Evolutionary conservation across 2,888 invertebrate genomes (phyloP), one percentile per base, ranked within the genome.

Genomic region (Scrobipalpa costella): DNA sequence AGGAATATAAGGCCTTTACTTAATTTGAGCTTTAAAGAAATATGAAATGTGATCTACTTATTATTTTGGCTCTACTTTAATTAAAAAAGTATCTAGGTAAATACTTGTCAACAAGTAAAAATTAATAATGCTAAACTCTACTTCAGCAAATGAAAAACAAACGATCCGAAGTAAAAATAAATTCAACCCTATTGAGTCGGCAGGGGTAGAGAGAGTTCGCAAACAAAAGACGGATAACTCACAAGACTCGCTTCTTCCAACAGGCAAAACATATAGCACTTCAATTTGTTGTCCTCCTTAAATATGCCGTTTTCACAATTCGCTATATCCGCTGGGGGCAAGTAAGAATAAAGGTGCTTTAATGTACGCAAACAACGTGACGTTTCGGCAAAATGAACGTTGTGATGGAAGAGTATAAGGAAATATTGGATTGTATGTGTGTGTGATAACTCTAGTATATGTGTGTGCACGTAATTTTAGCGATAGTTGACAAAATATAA

Each of bases 291-390:
- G 78, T 92, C 90, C 78, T 92, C 91, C 83, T 92, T 90, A 87
- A 92, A 92, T 86, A 91, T 90, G 83, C 92, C 92, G 76, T 86
- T 87, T 87, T 91, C 91, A 80, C 92, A 92, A 86, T 92, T 91
- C 81, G 79, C 74, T 82, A 92, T 90, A 81, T 92, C 92, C 85
- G 85, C 92, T 92, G 89, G 84, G 86, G 85, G 77, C 84, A 86
- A 85, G 79, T 79, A 81, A 78, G 77, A 85, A 85, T 88, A 85
- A 86, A 86, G 83, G 81, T 79, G 81, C 77, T 84, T 84, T 85
- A 86, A 85, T 86, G 79, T 85, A 80, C 78, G 74, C 72, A 81
- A 83, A 84, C 79, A 80, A 77, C 73, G 76, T 78, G 17, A 79
- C 78, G 44, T 15, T 40, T 3, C 13, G 13, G 11, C 40, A 40